Percentiles rank a stretch among this genome's conserved stretches.
phyloP scores from a whole-genome alignment of 2,113 vertebrate genomes.

The Platichthys flesus region DNA sequence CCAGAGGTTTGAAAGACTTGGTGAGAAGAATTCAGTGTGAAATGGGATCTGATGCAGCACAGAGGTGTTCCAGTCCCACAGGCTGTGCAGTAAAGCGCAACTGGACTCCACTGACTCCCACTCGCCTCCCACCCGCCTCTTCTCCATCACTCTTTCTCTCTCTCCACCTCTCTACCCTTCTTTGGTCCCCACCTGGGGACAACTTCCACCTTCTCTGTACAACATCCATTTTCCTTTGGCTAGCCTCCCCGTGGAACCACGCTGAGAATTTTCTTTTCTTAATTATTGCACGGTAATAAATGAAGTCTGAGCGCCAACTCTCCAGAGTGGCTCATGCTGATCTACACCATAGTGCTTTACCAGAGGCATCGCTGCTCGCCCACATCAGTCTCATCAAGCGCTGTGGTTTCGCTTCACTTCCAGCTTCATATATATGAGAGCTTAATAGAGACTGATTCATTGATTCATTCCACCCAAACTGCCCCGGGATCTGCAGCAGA shows the following conservation, averaged over 20 bases:
- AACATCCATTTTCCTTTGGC: conserved; percentile 44
- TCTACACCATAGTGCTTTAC: conserved; percentile 57
- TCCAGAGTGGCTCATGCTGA: conserved; percentile 57
- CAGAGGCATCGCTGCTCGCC: conserved; percentile 64
- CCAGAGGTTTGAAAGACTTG: conserved; percentile 42
- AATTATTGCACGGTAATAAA: conserved; percentile 68
- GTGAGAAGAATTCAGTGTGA: conserved; percentile 62
- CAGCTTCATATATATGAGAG: conserved; percentile 38
- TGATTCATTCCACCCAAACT: conserved; percentile 61
- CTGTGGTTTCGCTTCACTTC: conserved; percentile 59
- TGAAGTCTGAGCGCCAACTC: conserved; percentile 49
- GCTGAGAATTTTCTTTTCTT: conserved; percentile 61
- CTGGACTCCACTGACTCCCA: conserved; percentile 46
- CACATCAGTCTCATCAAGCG: conserved; percentile 59
- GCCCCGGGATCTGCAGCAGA: conserved; percentile 52
- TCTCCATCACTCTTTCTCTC: conserved; percentile 13
- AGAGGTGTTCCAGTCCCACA: conserved; percentile 63
- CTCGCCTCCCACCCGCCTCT: conserved; percentile 25
- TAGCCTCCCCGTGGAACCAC: conserved; percentile 40
- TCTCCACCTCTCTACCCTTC: conserved; percentile 12
- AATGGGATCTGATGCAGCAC: conserved; percentile 64
- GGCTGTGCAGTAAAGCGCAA: conserved; percentile 48
- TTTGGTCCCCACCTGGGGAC: conserved; percentile 4
- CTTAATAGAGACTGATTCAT: conserved; percentile 69
- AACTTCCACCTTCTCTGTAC: conserved; percentile 34